Evolutionary conservation across 1,140 invertebrate genomes (phyloP).

Genomic region (Orchesella cincta): DNA sequence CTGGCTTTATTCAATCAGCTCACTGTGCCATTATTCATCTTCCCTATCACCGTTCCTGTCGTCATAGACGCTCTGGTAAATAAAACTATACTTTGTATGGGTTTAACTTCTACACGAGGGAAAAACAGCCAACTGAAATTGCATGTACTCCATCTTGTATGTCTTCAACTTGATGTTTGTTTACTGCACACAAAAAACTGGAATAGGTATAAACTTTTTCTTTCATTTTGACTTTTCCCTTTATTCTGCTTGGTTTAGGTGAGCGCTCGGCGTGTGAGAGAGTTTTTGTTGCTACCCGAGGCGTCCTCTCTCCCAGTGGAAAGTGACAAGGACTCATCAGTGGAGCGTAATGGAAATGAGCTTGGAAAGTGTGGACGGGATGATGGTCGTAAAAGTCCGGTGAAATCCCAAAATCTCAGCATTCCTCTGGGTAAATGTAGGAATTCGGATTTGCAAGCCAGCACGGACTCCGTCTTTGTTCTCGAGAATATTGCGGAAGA

Average conservation of each 20-base stretch:
- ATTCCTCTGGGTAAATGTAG: not conserved
- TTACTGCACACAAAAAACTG: slow-evolving; percentile 1
- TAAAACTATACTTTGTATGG: not conserved
- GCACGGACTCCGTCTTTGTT: slow-evolving; percentile 55
- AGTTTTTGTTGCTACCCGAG: slow-evolving; percentile 70
- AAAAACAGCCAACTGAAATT: not conserved
- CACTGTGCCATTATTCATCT: slow-evolving; percentile 74
- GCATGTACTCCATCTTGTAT: not conserved
- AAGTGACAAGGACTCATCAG: not conserved
- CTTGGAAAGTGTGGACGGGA: slow-evolving; percentile 33
- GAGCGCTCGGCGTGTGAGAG: slow-evolving; percentile 67
- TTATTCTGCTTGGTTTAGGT: too few relatives aligned
- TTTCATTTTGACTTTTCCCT: too few relatives aligned
- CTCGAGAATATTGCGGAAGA: slow-evolving; percentile 57
- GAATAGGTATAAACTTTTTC: too few relatives aligned
- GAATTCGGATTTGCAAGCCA: slow-evolving; percentile 37
- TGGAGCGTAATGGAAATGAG: not conserved
- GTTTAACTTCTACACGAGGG: too few relatives aligned
- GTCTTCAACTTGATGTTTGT: too few relatives aligned
- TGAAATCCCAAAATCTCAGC: not conserved
- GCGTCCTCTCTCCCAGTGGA: slow-evolving; percentile 61
- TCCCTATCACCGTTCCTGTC: slow-evolving; percentile 76
- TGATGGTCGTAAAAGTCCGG: slow-evolving; percentile 33
- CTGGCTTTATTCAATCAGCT: slow-evolving; percentile 78
- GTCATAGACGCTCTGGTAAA: slow-evolving; percentile 72